A percentile compares a stretch with the other conserved stretches of the same genome.
Conservation (phyloP, 2,888 invertebrate species). For the Meta bourneti region DNA sequence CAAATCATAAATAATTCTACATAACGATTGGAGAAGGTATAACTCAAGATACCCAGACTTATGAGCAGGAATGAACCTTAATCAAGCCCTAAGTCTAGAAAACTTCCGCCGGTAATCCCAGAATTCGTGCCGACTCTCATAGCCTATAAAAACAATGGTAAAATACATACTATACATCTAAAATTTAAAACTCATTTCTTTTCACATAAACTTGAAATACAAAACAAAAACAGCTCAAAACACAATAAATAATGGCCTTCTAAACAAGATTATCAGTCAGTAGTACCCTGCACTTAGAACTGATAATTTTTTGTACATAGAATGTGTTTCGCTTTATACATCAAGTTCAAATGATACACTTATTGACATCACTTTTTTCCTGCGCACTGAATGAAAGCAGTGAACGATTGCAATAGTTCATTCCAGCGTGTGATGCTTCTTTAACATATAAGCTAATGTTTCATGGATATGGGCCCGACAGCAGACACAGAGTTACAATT, state of each 20-base stretch:
- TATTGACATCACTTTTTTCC: neutral
- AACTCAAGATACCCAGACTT: too few relatives aligned
- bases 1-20: too few relatives aligned
- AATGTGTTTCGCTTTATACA: constrained; percentile 35
- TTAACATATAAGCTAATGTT: too few relatives aligned
- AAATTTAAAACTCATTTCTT: neutral
- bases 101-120: neutral
- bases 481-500: too few relatives aligned
- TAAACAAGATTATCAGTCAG: constrained; percentile 15
- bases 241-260: constrained; percentile 38
- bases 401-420: too few relatives aligned
- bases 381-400: too few relatives aligned
- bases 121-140: neutral
- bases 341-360: constrained; percentile 17
- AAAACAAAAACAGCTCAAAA: constrained; percentile 37
- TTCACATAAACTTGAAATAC: constrained; percentile 26
- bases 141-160: constrained; percentile 8
- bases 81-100: neutral
- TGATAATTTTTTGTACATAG: constrained; percentile 35
- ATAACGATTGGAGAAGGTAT: too few relatives aligned
- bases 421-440: too few relatives aligned
- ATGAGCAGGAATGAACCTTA: too few relatives aligned
- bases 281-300: constrained; percentile 29
- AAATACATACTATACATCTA: constrained; percentile 22
- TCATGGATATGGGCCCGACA: too few relatives aligned